Evolutionary conservation across 2,113 vertebrate genomes (phyloP).

Genomic region (Enhydra lutris): DNA sequence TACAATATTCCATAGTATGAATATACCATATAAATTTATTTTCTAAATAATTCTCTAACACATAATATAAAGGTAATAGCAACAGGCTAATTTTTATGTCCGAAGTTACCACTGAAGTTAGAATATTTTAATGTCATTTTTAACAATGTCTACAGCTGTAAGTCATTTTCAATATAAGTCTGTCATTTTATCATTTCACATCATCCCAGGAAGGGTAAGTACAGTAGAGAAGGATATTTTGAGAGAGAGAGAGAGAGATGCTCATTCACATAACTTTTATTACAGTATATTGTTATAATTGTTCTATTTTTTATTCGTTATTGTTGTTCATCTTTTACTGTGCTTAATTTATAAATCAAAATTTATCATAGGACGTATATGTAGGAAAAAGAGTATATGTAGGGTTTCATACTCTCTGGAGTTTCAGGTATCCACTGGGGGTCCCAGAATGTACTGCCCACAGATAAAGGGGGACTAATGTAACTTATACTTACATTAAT

Average conservation of each 20-base stretch:
- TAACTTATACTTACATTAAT: background rate
- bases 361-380: background rate
- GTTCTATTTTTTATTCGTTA: background rate
- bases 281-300: background rate
- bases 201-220: background rate
- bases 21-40: background rate
- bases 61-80: background rate
- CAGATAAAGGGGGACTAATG: background rate
- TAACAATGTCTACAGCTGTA: background rate
- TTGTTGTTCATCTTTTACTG: background rate
- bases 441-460: background rate
- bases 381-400: background rate
- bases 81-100: background rate
- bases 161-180: background rate
- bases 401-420: background rate
- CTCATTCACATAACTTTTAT: background rate
- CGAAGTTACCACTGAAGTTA: background rate
- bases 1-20: background rate
- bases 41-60: background rate
- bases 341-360: background rate
- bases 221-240: background rate
- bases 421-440: background rate
- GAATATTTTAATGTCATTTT: slow-evolving; percentile 39
- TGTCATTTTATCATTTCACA: background rate
- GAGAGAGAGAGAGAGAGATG: background rate